Evolutionary conservation across 2,888 invertebrate genomes (phyloP).

Genomic region (Cotesia congregata): DNA sequence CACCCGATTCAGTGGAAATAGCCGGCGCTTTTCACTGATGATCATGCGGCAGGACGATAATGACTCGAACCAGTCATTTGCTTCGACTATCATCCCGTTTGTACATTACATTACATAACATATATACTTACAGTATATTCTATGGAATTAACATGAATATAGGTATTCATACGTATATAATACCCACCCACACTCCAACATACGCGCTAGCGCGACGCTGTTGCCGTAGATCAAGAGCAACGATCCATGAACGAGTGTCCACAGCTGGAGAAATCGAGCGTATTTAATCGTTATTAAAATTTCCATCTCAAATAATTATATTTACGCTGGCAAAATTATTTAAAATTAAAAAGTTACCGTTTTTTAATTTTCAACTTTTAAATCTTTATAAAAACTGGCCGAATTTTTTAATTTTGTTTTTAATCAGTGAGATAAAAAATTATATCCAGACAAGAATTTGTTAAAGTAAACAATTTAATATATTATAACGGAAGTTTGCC

Average conservation of each 20-base stretch:
- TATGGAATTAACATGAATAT: slow-evolving; percentile 42
- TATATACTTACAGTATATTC: slow-evolving; percentile 27
- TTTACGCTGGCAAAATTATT: slow-evolving; percentile 2
- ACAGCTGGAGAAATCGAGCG: slow-evolving; percentile 54
- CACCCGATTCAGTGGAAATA: slow-evolving; percentile 16
- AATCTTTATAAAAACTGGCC: no score
- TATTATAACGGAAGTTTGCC: no score
- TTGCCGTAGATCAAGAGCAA: slow-evolving; percentile 56
- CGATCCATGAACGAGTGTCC: slow-evolving; percentile 54
- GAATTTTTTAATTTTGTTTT: no score
- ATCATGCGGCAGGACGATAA: slow-evolving; percentile 44
- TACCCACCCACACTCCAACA: slow-evolving; percentile 33
- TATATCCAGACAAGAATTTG: no score
- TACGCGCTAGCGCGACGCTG: slow-evolving; percentile 41
- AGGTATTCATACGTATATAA: slow-evolving; percentile 53
- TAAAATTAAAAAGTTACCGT: background rate
- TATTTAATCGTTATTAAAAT: slow-evolving; percentile 41
- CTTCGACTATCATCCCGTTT: slow-evolving; percentile 38
- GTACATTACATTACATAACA: background rate
- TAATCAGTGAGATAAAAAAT: no score
- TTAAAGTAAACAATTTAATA: no score
- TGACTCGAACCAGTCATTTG: slow-evolving; percentile 52
- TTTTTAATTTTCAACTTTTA: background rate
- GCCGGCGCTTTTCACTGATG: slow-evolving; percentile 25
- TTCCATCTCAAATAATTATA: background rate